Percentiles rank a stretch among this genome's conserved stretches.
Conservation (phyloP, 1,140 invertebrate species). For the Leptestheria dahalacensis region DNA sequence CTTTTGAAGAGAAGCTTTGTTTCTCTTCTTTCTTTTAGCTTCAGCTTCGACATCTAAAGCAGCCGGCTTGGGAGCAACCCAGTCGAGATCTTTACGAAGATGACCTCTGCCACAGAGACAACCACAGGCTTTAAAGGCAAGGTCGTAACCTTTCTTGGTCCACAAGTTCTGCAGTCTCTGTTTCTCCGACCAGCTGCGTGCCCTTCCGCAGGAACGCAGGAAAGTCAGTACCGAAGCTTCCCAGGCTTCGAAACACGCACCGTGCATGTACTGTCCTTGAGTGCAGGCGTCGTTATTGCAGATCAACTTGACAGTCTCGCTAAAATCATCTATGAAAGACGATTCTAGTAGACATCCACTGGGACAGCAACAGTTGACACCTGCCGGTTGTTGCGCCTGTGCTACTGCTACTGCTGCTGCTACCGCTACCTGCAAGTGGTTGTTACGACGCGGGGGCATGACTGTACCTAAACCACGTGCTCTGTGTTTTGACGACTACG, state of each 20-base stretch:
- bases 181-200: constrained; percentile 82
- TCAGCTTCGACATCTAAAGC: constrained; percentile 30
- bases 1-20: constrained; percentile 21
- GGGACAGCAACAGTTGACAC: neutral
- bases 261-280: constrained; percentile 81
- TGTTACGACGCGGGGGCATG: neutral
- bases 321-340: constrained; percentile 38
- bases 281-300: constrained; percentile 89
- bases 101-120: constrained; percentile 67
- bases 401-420: neutral
- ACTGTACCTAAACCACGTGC: too few species aligned
- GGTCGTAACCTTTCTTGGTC: constrained; percentile 93
- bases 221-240: constrained; percentile 55
- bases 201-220: constrained; percentile 72
- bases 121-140: constrained; percentile 67
- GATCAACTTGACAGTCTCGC: constrained; percentile 61
- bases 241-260: constrained; percentile 66
- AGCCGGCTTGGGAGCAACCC: constrained; percentile 46
- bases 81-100: constrained; percentile 84
- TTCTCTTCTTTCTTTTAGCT: constrained; percentile 43
- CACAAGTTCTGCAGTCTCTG: constrained; percentile 87
- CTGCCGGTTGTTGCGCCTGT: too few species aligned
- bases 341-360: neutral
- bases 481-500: too few species aligned
- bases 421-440: neutral